Evolutionary conservation across 2,888 invertebrate genomes (phyloP).

Genomic region (Chaitophorus viminalis): DNA sequence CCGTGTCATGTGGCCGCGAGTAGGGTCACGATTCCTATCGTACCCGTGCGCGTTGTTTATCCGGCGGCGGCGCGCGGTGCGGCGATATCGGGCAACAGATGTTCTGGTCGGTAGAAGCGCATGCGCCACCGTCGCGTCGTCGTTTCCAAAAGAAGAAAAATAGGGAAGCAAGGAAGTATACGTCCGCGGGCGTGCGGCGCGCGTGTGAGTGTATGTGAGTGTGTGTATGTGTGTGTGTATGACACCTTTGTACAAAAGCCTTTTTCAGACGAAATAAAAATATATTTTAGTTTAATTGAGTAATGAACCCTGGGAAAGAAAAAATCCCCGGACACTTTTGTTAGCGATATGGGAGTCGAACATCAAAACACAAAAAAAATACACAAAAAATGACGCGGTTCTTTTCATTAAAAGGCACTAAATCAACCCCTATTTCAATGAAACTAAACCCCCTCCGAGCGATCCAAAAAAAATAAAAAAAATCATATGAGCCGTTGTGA

Average conservation of each 20-base stretch:
- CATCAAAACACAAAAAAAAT: constrained; percentile 4
- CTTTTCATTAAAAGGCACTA: constrained; percentile 61
- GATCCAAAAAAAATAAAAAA: constrained; percentile 9
- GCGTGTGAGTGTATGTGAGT: too few species aligned
- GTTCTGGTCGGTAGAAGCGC: constrained; percentile 44
- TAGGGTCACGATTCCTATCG: constrained; percentile 52
- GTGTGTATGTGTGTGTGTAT: neutral
- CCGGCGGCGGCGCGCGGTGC: neutral
- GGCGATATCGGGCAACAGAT: constrained; percentile 59
- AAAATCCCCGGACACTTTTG: constrained; percentile 26
- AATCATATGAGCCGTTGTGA: constrained; percentile 20
- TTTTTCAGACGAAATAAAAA: constrained; percentile 44
- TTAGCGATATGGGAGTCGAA: constrained; percentile 43
- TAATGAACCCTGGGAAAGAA: constrained; percentile 57
- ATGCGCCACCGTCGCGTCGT: constrained; percentile 28
- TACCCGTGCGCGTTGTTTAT: neutral
- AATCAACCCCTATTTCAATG: constrained; percentile 56
- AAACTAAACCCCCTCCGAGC: constrained; percentile 30
- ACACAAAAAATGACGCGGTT: constrained; percentile 25
- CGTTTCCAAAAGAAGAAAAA: constrained; percentile 6
- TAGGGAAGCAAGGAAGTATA: neutral
- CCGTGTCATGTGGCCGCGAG: constrained; percentile 55
- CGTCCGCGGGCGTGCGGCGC: neutral
- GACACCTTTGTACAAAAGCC: constrained; percentile 35
- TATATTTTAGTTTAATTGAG: constrained; percentile 61